phyloP scores from a whole-genome alignment of 2,113 vertebrate genomes.

The Bucco capensis region DNA sequence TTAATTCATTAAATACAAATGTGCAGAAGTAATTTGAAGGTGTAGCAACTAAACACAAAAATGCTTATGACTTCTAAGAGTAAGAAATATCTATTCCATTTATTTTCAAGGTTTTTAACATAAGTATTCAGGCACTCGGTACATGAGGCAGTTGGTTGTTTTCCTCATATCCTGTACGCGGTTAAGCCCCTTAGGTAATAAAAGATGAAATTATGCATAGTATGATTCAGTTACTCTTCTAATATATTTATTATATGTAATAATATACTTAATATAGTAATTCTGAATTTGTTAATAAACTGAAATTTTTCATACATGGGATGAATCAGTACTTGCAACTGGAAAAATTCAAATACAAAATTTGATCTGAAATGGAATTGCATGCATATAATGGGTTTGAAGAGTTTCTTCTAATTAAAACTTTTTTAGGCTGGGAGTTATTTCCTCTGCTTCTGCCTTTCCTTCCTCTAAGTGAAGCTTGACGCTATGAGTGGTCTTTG shows the following conservation, averaged over 20 bases:
- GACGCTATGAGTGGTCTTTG: background rate
- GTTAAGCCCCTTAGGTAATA: background rate
- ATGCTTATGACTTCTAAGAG: background rate
- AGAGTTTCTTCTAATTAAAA: background rate
- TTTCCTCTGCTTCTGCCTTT: background rate
- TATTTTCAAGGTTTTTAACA: background rate
- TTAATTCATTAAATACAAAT: background rate
- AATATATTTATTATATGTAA: background rate
- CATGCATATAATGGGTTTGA: background rate
- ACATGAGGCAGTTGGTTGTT: background rate
- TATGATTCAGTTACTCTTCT: background rate
- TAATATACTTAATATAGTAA: background rate
- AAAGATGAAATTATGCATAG: background rate
- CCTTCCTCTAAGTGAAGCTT: background rate
- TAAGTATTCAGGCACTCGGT: background rate
- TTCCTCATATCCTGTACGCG: background rate
- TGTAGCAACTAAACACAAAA: background rate
- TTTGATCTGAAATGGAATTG: background rate
- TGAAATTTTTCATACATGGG: rapidly evolving
- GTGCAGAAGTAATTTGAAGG: background rate
- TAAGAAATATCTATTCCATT: background rate
- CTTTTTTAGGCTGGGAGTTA: background rate
- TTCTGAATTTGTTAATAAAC: background rate
- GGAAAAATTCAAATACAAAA: background rate
- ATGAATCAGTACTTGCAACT: background rate